Evolutionary conservation across 2,113 vertebrate species (phyloP).

Genomic region (Narcine bancroftii): DNA sequence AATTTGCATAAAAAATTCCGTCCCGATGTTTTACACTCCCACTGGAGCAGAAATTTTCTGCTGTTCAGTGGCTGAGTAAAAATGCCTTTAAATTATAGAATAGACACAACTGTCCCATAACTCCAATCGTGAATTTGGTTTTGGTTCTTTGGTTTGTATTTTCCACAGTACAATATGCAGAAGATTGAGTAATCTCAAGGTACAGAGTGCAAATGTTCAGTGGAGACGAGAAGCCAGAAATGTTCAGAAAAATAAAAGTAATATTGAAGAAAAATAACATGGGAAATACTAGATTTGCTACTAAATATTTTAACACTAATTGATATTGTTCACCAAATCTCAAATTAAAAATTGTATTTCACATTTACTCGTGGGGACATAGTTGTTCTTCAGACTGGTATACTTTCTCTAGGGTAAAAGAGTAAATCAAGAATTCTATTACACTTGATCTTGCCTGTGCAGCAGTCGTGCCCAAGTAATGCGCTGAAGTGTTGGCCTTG

Average conservation of each 20-base stretch:
- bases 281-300: not conserved
- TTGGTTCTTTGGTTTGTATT: not conserved
- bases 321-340: not conserved
- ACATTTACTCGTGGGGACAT: not conserved
- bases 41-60: too few relatives aligned
- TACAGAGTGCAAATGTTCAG: not conserved
- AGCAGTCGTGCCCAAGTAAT: not conserved
- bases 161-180: not conserved
- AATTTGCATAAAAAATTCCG: too few relatives aligned
- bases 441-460: not conserved
- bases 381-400: too few relatives aligned
- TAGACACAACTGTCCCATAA: not conserved
- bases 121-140: not conserved
- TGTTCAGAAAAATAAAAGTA: not conserved
- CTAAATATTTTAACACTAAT: not conserved
- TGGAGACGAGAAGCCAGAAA: not conserved
- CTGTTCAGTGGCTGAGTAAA: too few relatives aligned
- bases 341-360: not conserved
- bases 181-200: not conserved
- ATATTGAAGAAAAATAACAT: not conserved
- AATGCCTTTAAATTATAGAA: not conserved
- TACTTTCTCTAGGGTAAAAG: too few relatives aligned
- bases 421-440: too few relatives aligned
- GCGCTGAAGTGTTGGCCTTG: not conserved
- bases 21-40: too few relatives aligned